Evolutionary conservation across 2,888 invertebrate genomes (phyloP).

Genomic region (Venustoraphidia nigricollis): DNA sequence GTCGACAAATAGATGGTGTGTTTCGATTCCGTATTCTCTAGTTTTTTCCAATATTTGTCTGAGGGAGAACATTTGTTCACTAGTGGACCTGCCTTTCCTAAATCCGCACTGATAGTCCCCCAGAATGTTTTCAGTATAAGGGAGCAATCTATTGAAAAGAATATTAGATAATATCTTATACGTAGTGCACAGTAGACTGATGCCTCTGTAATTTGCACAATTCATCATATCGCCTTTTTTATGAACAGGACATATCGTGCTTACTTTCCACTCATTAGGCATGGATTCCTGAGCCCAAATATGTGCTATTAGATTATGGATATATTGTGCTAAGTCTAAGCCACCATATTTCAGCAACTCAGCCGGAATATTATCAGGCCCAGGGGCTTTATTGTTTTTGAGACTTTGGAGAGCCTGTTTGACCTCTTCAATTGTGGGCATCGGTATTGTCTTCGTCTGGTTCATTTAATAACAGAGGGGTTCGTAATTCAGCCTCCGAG

Average conservation of each 20-base stretch:
- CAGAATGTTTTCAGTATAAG: constrained; percentile 1
- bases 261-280: neutral
- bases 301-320: neutral
- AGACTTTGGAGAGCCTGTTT: neutral
- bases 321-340: neutral
- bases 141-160: neutral
- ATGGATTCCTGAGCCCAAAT: constrained; percentile 1
- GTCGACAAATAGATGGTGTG: neutral
- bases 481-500: neutral
- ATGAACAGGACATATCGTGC: neutral
- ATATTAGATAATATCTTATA: constrained; percentile 1
- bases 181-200: neutral
- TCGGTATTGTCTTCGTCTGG: neutral
- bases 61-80: constrained; percentile 1
- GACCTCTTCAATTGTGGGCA: neutral
- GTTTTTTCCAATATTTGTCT: neutral
- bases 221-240: constrained; percentile 1
- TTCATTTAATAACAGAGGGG: neutral
- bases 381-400: neutral
- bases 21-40: constrained; percentile 1
- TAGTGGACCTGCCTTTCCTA: constrained; percentile 1
- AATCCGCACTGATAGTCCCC: constrained; percentile 1
- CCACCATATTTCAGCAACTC: constrained; percentile 2
- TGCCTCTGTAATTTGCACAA: constrained; percentile 4
- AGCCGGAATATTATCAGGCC: neutral